Evolutionary conservation across 2,113 vertebrate genomes (phyloP), one percentile per base, ranked within the genome.

Genomic region (Centropus bengalensis): DNA sequence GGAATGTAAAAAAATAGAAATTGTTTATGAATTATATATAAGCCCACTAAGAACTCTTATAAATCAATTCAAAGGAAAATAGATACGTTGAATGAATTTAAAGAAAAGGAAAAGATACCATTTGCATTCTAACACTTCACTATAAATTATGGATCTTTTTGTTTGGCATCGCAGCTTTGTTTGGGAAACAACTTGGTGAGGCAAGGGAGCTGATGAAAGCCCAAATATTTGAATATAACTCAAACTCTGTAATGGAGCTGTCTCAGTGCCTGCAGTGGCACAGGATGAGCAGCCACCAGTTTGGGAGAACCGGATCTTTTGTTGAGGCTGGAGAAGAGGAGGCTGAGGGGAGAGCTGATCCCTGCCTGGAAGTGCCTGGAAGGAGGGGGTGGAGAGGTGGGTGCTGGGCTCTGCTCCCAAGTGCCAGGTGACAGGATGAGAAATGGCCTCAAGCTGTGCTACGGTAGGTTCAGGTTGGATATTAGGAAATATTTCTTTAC

Each of bases 21-120:
- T 69, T 64, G 71, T 82, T 90, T 90, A 94, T 93, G 91, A 93
- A 96, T 92, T 92, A 85, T 86, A 85, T 54, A 93, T 86, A 75
- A 93, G 66, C 7, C 59, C 23, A 5, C 76, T 86, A 75, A 94
- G 74, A 36, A 58, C 23, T 47, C 75, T 78, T 60, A 80, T 16
- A 84, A 90, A 82, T 82, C 63, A 82, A 52, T 76, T 87, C 44
- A 14, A 70, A 93, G 60, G 20, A 68, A 93, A 81, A 91, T 20
- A 94, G 76, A 69, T 60, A 45, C 3, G 26, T 20, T 85, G 82
- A 69, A 32, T 56, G 86, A 47, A 88, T 92, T 59, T 55, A 33
- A 80, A 77, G 36, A 33, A 76, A 40, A 62, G 26, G 51, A 59
- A 70, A 60, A 68, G 49, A 33, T 22, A 45, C 19, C 22, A n/a